Conservation (phyloP, 53 echinoderm and acorn worm genomes). For the Apostichopus leukothele region DNA sequence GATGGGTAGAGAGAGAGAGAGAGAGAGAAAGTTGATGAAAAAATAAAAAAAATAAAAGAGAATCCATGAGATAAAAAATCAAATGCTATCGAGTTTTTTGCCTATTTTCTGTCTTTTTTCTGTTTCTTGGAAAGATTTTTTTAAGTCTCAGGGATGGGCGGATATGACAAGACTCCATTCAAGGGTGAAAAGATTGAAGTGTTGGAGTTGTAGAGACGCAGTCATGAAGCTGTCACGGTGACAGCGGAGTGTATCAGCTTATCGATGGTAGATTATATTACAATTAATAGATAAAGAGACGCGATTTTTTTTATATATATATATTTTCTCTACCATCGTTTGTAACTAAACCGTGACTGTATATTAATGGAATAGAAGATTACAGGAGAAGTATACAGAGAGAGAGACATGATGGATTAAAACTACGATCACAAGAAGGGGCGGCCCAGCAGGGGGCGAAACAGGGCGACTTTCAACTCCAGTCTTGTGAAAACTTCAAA, state of each 20-base stretch:
- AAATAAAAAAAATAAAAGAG: neutral
- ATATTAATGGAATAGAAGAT: too few relatives aligned
- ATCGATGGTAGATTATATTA: neutral
- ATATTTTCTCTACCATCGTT: too few relatives aligned
- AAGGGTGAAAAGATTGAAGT: slow-evolving; percentile 27
- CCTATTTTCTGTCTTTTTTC: neutral
- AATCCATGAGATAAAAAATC: slow-evolving; percentile 14
- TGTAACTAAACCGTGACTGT: too few relatives aligned
- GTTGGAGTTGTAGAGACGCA: neutral
- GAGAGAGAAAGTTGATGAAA: neutral
- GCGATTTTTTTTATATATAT: too few relatives aligned
- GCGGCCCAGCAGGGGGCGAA: too few relatives aligned
- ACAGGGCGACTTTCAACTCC: too few relatives aligned
- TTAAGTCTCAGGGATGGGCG: slow-evolving; percentile 5
- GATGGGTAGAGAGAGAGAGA: neutral
- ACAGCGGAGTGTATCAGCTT: neutral
- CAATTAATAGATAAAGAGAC: neutral
- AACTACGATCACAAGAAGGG: too few relatives aligned
- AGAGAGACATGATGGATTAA: too few relatives aligned
- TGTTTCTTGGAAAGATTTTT: neutral
- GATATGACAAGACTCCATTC: slow-evolving; percentile 8
- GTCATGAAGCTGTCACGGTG: neutral
- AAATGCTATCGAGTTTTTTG: neutral
- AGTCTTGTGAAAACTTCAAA: too few relatives aligned
- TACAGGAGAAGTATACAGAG: too few relatives aligned